Evolutionary conservation across 2,113 vertebrate genomes (phyloP), one percentile per base, ranked within the genome.

Genomic region (Zingel zingel): DNA sequence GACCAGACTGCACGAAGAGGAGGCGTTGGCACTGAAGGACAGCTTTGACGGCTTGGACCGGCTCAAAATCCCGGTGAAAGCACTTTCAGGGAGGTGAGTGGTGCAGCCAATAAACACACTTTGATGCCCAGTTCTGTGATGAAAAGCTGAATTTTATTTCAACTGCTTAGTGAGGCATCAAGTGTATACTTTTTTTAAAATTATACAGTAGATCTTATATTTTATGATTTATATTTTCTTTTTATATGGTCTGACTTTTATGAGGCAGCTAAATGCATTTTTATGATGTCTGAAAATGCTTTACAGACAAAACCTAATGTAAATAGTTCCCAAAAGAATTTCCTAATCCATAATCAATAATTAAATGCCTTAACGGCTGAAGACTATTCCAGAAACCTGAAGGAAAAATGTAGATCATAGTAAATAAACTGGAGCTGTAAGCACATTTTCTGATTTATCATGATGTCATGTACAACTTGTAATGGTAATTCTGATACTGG

Each of bases 61-160:
- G 61, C 82, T 98, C 86, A 95, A 93, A 79, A 96, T 99, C 92
- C 98, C 98, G 19, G 96, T 96, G 27, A 98, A 97, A 85, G 85
- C 83, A 10, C 88, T 97, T 43, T 97, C 97, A 85, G 97, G 96
- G 48, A 98, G 97, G 98, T 98, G 91, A 90, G 93, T 77, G 30
- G 2, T 13, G 23, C 59, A 4, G 2, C 6, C 12, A 36, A 45
- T 23, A 3, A 68, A 51, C 65, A 57, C 54, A 47, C 65, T 69
- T 56, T 14, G 11, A 61, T 25, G 53, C 33, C 36, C 39, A 14
- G 4, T 6, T 66, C 19, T 36, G 14, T 21, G 7, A 63, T 15
- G 8, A 74, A 71, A 43, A 58, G 15, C 16, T 50, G 51, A 10
- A 27, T 58, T 75, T 64, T 25, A 48, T 62, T 66, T 27, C 4